Evolutionary conservation across 1,140 invertebrate genomes (phyloP).

Genomic region (Gryllus bimaculatus): DNA sequence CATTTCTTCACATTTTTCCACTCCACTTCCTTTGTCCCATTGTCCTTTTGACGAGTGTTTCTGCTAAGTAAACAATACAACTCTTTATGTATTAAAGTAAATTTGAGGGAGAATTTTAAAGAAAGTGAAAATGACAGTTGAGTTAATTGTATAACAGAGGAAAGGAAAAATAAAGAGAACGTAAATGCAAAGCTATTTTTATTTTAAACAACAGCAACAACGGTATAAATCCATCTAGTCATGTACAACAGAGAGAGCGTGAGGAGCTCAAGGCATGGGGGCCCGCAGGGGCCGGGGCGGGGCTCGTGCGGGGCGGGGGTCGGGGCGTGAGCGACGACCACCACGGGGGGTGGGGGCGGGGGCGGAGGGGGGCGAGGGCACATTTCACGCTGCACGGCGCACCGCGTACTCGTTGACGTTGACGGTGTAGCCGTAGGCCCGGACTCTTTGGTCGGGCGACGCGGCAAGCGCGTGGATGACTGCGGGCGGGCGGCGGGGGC

Average conservation of each 20-base stretch:
- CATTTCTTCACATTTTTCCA: too few species aligned
- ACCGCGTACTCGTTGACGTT: constrained; percentile 34
- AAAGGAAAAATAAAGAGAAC: constrained; percentile 16
- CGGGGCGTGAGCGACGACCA: constrained; percentile 26
- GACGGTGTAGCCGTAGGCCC: constrained; percentile 36
- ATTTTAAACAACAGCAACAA: constrained; percentile 26
- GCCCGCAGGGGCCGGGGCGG: constrained; percentile 20
- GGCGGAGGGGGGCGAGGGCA: constrained; percentile 28
- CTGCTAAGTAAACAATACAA: too few species aligned
- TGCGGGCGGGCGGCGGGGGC: constrained; percentile 27
- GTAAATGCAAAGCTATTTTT: constrained; percentile 27
- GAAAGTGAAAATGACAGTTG: background rate
- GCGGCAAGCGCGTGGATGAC: constrained; percentile 36
- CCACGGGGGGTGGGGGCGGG: background rate
- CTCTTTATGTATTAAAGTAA: too few species aligned
- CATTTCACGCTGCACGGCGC: constrained; percentile 26
- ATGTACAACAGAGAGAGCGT: constrained; percentile 31
- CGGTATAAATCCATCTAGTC: too few species aligned
- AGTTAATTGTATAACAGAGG: background rate
- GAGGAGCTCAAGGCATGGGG: constrained; percentile 21
- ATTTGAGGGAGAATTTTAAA: too few species aligned
- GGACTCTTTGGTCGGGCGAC: constrained; percentile 41
- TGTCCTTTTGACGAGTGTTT: too few species aligned
- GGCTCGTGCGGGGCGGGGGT: constrained; percentile 27
- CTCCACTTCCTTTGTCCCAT: too few species aligned